phyloP scores from a whole-genome alignment of 2,797 vertebrate species.

The Taenioides sp. region DNA sequence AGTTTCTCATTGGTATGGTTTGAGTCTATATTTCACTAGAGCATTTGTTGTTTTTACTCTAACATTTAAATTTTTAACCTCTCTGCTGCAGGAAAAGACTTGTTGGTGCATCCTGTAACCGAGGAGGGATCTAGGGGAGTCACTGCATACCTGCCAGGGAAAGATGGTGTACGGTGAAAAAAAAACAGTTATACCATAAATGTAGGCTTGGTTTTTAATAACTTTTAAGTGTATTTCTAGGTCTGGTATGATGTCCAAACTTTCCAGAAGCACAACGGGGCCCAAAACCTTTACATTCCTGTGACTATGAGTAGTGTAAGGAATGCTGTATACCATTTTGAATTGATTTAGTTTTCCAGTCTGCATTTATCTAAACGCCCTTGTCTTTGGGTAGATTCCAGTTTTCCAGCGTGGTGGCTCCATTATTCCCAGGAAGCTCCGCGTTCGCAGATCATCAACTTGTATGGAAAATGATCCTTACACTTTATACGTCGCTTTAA shows the following conservation, averaged over 20 bases:
- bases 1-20: conserved; percentile 75
- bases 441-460: conserved; percentile 84
- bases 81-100: conserved; percentile 77
- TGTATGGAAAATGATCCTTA: conserved; percentile 89
- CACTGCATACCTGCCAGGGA: conserved; percentile 88
- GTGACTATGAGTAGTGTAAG: conserved; percentile 89
- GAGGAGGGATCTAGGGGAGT: conserved; percentile 85
- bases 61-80: not conserved
- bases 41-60: not conserved
- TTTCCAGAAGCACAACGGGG: conserved; percentile 85
- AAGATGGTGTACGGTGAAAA: conserved; percentile 78
- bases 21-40: not conserved
- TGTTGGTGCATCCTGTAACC: conserved; percentile 89
- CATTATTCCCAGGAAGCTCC: conserved; percentile 85
- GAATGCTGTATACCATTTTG: conserved; percentile 3
- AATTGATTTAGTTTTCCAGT: not conserved
- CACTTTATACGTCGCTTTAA: conserved; percentile 86
- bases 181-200: not conserved
- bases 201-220: not conserved
- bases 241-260: conserved; percentile 88
- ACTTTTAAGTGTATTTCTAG: conserved; percentile 55
- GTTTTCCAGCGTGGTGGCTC: conserved; percentile 90
- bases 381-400: conserved; percentile 77
- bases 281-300: conserved; percentile 86
- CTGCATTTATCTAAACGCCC: not conserved